These are phyloP conservation scores for Tragelaphus eurycerus DNA, from an alignment of 2,797 vertebrate genomes.

Conservation along the genomic window DNA sequence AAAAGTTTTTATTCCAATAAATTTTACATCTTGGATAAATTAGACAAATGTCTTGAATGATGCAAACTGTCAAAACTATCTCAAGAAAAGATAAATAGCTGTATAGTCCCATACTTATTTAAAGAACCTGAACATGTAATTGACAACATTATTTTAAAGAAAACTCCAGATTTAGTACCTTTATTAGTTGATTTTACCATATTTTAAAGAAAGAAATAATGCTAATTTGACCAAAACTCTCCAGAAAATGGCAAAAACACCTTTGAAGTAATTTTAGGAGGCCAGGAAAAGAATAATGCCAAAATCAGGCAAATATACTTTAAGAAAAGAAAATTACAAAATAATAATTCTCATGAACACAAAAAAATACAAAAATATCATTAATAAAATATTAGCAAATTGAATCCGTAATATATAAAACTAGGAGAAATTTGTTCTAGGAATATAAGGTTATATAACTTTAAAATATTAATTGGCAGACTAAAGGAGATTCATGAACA, in stretches of 20 bases:
- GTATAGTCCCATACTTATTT: background rate
- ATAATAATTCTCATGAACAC: background rate
- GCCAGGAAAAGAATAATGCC: background rate
- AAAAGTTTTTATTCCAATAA: background rate
- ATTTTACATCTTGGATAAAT: background rate
- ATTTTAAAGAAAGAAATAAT: background rate
- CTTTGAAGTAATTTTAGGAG: background rate
- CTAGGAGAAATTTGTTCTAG: background rate
- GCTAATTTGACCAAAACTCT: background rate
- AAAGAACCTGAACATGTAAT: background rate
- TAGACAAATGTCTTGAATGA: background rate
- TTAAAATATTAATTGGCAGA: constrained; percentile 28
- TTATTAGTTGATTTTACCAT: background rate
- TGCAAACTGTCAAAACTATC: background rate
- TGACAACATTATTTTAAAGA: background rate
- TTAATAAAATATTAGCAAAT: constrained; percentile 39
- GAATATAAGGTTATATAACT: constrained; percentile 5
- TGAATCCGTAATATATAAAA: background rate
- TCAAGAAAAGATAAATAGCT: background rate
- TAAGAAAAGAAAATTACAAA: background rate
- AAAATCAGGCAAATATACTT: background rate
- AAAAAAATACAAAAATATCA: background rate
- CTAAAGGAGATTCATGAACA: background rate
- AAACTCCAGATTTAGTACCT: background rate
- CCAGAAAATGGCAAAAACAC: background rate